Percentiles rank a stretch among this genome's conserved stretches.
Conservation (phyloP, 2,888 invertebrate genomes). For the Erebia ligea region DNA sequence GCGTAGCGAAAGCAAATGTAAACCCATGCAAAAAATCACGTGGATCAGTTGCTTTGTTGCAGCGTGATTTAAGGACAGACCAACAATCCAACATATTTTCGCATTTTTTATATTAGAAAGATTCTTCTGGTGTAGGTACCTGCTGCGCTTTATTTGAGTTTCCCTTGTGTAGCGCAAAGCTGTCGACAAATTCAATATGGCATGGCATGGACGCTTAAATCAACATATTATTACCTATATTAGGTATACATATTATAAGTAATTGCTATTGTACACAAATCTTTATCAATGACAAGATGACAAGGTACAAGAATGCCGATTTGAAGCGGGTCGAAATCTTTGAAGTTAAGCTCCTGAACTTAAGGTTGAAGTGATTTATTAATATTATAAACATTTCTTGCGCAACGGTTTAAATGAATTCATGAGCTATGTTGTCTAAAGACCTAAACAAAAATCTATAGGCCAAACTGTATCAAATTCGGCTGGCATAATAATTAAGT, state of each 20-base stretch:
- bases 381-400: slow-evolving; percentile 38
- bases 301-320: not conserved
- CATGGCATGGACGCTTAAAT: not conserved
- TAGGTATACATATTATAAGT: not conserved
- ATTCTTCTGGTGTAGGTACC: too few species aligned
- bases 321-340: not conserved
- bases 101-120: too few species aligned
- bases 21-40: too few species aligned
- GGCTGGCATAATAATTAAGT: slow-evolving; percentile 82
- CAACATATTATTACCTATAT: not conserved
- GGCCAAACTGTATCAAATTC: slow-evolving; percentile 51
- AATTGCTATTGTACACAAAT: not conserved
- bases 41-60: too few species aligned
- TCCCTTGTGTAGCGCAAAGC: too few species aligned
- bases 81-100: too few species aligned
- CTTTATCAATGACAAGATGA: slow-evolving; percentile 1
- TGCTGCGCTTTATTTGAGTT: too few species aligned
- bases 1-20: too few species aligned
- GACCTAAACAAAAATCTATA: slow-evolving; percentile 43
- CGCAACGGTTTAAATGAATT: slow-evolving; percentile 57
- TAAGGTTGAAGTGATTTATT: slow-evolving; percentile 20
- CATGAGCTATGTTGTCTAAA: slow-evolving; percentile 17
- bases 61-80: too few species aligned
- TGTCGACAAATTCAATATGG: not conserved
- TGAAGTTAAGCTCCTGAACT: slow-evolving; percentile 4